Conservation (phyloP, 2,113 vertebrate species). For the Scalopus aquaticus region DNA sequence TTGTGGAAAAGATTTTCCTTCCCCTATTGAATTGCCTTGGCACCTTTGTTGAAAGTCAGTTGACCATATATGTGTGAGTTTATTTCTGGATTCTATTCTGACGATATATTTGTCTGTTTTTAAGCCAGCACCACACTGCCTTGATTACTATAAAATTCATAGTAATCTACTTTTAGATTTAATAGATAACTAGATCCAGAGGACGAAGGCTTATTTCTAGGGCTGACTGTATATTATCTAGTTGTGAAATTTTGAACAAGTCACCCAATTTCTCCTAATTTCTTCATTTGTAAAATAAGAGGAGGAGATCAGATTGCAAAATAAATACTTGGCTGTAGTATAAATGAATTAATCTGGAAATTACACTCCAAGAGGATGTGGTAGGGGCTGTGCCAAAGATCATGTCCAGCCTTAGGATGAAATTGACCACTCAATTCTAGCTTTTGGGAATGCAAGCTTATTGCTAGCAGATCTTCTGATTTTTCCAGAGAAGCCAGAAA, state of each 20-base stretch:
- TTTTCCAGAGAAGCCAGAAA: constrained; percentile 25
- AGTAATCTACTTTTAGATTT: constrained; percentile 7
- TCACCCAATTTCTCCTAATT: neutral
- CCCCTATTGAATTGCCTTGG: neutral
- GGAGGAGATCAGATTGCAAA: neutral
- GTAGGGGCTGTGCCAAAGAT: neutral
- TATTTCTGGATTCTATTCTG: constrained; percentile 37
- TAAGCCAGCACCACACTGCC: neutral
- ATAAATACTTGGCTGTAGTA: constrained; percentile 16
- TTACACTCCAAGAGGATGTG: neutral
- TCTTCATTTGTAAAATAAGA: neutral
- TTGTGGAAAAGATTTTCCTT: constrained; percentile 25
- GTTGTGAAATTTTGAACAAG: constrained; percentile 9
- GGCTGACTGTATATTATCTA: neutral
- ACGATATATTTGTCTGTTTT: neutral
- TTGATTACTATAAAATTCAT: constrained; percentile 1
- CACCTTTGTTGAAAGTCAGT: constrained; percentile 24
- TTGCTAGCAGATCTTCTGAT: neutral
- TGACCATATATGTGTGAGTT: neutral
- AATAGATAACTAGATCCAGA: neutral
- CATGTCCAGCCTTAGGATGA: neutral
- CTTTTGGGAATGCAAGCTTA: neutral
- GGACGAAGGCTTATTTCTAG: neutral
- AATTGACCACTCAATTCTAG: neutral
- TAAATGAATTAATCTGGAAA: neutral